Evolutionary conservation across 23 tunicate genomes (phyloP).

Genomic region (Ascidia mentula): DNA sequence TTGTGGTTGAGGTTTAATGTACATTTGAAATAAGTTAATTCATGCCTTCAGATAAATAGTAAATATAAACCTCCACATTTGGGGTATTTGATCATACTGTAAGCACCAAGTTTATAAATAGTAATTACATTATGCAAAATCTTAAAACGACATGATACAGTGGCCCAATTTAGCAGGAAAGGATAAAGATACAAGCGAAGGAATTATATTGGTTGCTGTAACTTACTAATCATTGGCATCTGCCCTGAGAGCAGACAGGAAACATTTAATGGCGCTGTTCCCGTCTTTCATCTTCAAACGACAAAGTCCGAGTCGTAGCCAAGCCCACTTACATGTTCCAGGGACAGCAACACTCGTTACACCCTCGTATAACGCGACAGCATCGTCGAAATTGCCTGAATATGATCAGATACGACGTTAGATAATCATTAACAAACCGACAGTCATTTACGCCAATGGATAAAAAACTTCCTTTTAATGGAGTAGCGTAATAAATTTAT

Average conservation of each 20-base stretch:
- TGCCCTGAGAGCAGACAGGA: slow-evolving; percentile 60
- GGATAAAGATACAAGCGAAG: background rate
- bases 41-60: too few species aligned
- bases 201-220: background rate
- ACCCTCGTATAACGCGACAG: slow-evolving; percentile 58
- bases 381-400: slow-evolving; percentile 64
- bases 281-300: slow-evolving; percentile 49
- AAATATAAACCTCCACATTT: too few species aligned
- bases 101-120: background rate
- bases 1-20: too few species aligned
- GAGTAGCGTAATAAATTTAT: too few species aligned
- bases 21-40: too few species aligned
- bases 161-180: background rate
- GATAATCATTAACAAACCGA: too few species aligned
- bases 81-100: background rate
- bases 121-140: background rate
- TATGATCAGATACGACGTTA: too few species aligned
- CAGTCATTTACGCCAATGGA: too few species aligned
- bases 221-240: slow-evolving; percentile 71
- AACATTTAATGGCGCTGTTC: slow-evolving; percentile 49
- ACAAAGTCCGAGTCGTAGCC: slow-evolving; percentile 85
- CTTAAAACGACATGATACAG: too few species aligned
- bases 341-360: slow-evolving; percentile 42
- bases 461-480: too few species aligned
- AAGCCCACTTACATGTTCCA: slow-evolving; percentile 79